phyloP scores from a whole-genome alignment of 2,888 invertebrate genomes.

The Calameuta pallipes region DNA sequence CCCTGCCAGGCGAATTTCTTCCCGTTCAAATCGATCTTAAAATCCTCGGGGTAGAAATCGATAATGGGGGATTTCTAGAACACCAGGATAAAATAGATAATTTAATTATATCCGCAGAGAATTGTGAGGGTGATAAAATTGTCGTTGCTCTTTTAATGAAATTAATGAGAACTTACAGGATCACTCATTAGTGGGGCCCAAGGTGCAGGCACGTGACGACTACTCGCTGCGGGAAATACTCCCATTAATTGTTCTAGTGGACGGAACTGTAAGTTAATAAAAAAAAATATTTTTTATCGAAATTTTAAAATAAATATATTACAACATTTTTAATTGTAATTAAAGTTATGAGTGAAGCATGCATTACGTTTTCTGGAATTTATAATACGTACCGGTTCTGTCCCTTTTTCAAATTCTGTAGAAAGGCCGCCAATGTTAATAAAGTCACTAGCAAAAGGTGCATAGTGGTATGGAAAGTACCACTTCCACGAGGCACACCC shows the following conservation, averaged over 20 bases:
- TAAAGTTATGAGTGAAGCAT: not conserved
- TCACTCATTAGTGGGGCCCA: constrained; percentile 96
- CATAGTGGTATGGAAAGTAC: constrained; percentile 99
- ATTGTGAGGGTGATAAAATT: not conserved
- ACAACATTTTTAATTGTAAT: not conserved
- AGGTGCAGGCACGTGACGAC: constrained; percentile 90
- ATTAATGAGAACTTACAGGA: constrained; percentile 72
- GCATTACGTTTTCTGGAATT: not conserved
- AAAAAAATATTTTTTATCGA: not conserved
- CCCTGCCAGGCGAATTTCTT: constrained; percentile 99
- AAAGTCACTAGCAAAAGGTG: constrained; percentile 99
- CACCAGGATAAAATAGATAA: constrained; percentile 19
- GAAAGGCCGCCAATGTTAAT: constrained; percentile 87
- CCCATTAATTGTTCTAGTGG: constrained; percentile 99
- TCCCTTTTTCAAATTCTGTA: constrained; percentile 88
- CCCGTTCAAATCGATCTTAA: constrained; percentile 97
- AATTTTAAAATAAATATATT: constrained; percentile 6
- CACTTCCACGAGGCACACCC: constrained; percentile 99
- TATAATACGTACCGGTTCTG: constrained; percentile 79
- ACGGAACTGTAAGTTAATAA: constrained; percentile 77
- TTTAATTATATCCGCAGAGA: not conserved
- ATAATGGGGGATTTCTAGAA: constrained; percentile 91
- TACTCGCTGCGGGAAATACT: constrained; percentile 98
- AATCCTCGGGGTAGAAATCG: constrained; percentile 98
- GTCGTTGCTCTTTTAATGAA: not conserved